phyloP scores from a whole-genome alignment of 1,140 invertebrate species.

The Mizuhopecten yessoensis region DNA sequence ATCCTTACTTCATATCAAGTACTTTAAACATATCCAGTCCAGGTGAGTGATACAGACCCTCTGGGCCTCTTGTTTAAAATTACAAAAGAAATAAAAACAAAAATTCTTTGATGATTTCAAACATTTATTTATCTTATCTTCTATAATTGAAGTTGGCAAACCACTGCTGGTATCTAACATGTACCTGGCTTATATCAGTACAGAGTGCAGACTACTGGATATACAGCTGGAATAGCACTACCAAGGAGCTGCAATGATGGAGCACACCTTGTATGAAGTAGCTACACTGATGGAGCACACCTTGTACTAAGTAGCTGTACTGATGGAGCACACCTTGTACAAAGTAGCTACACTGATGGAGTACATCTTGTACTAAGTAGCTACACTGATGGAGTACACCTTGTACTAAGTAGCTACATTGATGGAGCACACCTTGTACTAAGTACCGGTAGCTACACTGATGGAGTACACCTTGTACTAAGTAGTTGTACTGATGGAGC shows the following conservation, averaged over 20 bases:
- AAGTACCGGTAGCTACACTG: background rate
- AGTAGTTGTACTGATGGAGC: background rate
- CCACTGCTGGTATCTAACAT: conserved; percentile 8
- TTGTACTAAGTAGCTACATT: background rate
- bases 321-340: too few relatives aligned
- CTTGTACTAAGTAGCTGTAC: too few relatives aligned
- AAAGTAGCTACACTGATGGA: background rate
- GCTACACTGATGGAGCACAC: too few relatives aligned
- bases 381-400: background rate
- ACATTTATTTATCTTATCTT: conserved; percentile 27
- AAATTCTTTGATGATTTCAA: background rate
- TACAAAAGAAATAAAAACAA: too few relatives aligned
- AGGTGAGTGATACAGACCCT: too few relatives aligned
- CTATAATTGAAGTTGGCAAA: background rate
- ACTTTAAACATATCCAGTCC: too few relatives aligned
- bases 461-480: background rate
- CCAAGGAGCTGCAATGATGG: too few relatives aligned
- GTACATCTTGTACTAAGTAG: background rate
- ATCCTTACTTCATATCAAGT: too few relatives aligned
- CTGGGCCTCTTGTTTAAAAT: too few relatives aligned
- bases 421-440: background rate
- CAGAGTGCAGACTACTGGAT: background rate
- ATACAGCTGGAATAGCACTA: too few relatives aligned
- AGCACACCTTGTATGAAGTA: too few relatives aligned
- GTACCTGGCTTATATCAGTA: background rate